phyloP scores from a whole-genome alignment of 2,888 invertebrate genomes.

The Amiota minor region DNA sequence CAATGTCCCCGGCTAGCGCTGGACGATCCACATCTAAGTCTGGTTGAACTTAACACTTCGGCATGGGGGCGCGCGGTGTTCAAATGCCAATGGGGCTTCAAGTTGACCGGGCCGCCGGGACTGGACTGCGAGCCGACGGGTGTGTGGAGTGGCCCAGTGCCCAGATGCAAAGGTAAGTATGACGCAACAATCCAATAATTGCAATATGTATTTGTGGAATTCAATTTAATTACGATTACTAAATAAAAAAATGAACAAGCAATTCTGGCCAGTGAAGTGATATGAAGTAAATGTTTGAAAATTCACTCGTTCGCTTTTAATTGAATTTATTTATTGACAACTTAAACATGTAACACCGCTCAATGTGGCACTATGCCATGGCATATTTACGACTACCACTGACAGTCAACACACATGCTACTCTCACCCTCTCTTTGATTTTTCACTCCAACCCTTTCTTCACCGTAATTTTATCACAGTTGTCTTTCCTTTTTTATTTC shows the following conservation, averaged over 20 bases:
- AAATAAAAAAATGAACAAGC: background rate
- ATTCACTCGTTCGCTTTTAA: slow-evolving; percentile 11
- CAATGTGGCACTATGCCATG: background rate
- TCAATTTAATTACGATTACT: background rate
- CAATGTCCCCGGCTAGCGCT: slow-evolving; percentile 82
- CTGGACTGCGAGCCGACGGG: slow-evolving; percentile 87
- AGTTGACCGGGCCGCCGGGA: slow-evolving; percentile 83
- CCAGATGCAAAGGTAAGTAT: slow-evolving; percentile 82
- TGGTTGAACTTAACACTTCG: slow-evolving; percentile 86
- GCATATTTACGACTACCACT: background rate
- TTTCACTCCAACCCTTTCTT: slow-evolving; percentile 16
- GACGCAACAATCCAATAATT: slow-evolving; percentile 13
- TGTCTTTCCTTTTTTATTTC: background rate
- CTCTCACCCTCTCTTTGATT: background rate
- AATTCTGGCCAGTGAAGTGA: background rate
- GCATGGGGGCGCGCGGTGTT: slow-evolving; percentile 87
- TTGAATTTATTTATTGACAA: slow-evolving; percentile 33
- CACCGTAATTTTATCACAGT: slow-evolving; percentile 5
- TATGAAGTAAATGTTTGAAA: slow-evolving; percentile 2
- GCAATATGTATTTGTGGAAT: background rate
- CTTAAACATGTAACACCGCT: slow-evolving; percentile 9
- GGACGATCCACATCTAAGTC: slow-evolving; percentile 81
- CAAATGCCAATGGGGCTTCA: slow-evolving; percentile 88
- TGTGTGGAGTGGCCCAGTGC: slow-evolving; percentile 85
- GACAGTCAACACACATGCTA: slow-evolving; percentile 5